Conservation (phyloP, 1,140 invertebrate genomes). For the Leptinotarsa undecemlineata region DNA sequence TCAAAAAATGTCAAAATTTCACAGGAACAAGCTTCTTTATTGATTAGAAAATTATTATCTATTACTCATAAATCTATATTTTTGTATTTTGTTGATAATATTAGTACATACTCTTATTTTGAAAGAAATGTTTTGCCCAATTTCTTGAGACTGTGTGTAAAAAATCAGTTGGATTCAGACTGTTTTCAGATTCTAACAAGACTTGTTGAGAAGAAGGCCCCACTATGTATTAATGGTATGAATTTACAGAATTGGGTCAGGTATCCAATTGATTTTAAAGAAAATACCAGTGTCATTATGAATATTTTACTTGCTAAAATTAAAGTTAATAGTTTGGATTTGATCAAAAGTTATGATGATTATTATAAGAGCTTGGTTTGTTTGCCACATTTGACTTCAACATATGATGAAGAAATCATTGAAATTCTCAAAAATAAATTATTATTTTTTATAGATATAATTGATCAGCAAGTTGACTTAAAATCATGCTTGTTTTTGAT, state of each 20-base stretch:
- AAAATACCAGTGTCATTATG: conserved; percentile 50
- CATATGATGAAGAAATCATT: conserved; percentile 30
- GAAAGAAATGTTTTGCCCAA: conserved; percentile 73
- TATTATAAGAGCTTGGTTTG: conserved; percentile 63
- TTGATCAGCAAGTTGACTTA: conserved; percentile 13
- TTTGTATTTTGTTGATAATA: conserved; percentile 66
- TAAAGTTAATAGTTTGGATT: conserved; percentile 50
- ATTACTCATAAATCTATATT: conserved; percentile 61
- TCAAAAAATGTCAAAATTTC: conserved; percentile 65
- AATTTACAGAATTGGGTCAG: conserved; percentile 66
- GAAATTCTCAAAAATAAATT: conserved; percentile 49
- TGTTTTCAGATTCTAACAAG: conserved; percentile 66
- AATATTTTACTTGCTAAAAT: conserved; percentile 45
- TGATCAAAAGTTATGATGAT: conserved; percentile 45
- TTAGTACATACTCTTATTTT: conserved; percentile 70
- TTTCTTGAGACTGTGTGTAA: conserved; percentile 66
- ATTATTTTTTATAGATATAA: conserved; percentile 33
- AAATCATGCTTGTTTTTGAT: conserved; percentile 59
- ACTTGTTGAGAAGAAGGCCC: conserved; percentile 69
- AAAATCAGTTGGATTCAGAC: conserved; percentile 58
- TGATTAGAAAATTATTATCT: conserved; percentile 65
- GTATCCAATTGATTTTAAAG: conserved; percentile 67
- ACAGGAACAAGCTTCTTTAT: conserved; percentile 69
- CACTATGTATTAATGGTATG: conserved; percentile 63
- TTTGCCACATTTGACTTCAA: conserved; percentile 62